Evolutionary conservation across 1,140 invertebrate species (phyloP).

Genomic region (Charaxes varanes): DNA sequence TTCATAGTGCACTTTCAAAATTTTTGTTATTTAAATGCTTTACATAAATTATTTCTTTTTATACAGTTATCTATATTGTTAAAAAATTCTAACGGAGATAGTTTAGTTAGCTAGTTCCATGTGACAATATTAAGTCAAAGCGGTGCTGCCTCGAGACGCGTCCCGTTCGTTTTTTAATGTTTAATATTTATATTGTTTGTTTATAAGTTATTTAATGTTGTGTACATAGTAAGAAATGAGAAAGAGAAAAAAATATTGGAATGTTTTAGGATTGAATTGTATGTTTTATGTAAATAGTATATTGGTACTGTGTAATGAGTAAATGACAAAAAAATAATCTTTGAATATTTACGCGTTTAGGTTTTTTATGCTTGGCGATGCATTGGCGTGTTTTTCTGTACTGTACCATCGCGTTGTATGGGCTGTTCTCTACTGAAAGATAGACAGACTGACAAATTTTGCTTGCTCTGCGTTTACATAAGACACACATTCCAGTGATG

Average conservation of each 20-base stretch:
- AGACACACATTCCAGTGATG: constrained; percentile 1
- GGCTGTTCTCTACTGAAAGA: constrained; percentile 4
- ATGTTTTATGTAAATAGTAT: constrained; percentile 59
- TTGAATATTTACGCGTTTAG: constrained; percentile 27
- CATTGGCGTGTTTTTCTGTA: constrained; percentile 10
- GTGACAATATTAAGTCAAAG: no score
- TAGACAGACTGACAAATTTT: no score
- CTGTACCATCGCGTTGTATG: constrained; percentile 13
- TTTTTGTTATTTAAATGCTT: no score
- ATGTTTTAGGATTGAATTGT: constrained; percentile 45
- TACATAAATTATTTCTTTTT: no score
- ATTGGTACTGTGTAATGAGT: constrained; percentile 51
- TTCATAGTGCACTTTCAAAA: no score
- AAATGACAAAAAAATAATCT: constrained; percentile 54
- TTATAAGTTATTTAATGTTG: constrained; percentile 65
- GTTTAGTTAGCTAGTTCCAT: no score
- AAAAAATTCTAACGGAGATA: no score
- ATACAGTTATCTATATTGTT: no score
- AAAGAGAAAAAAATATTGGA: constrained; percentile 47
- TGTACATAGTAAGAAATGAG: constrained; percentile 59
- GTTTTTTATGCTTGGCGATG: constrained; percentile 21
- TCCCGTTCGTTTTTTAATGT: constrained; percentile 52
- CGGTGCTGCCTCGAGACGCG: constrained; percentile 32
- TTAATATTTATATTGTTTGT: constrained; percentile 65
- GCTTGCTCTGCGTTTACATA: neutral